Base-by-base conservation (phyloP, 2,113 vertebrate genomes). In the Mystacornis crossleyi region DNA sequence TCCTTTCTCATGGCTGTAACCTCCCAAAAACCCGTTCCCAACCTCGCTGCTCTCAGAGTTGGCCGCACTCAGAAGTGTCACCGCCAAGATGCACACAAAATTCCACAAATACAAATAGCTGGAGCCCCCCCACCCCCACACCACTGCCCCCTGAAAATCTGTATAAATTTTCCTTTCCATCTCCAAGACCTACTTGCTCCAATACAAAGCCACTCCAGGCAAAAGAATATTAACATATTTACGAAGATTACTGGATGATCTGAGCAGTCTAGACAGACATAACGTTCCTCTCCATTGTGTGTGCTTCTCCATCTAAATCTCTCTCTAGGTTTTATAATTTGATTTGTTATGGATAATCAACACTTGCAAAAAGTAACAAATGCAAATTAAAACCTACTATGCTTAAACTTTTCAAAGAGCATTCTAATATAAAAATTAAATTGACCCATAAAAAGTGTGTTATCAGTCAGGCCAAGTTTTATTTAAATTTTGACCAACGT, bases 191-290 rank as follows among this genome's bases (percentile, higher is more conserved):
- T 55, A 31, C 69, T 94, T 42, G 80, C 82, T 93, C 86, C 82
- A 42, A 67, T 26, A 53, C 75, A 57, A 86, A 93, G 80, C 86
- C 18, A 75, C 95, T 92, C 72, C 65, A 70, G 95, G 90, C 90
- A 15, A 89, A 90, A 72, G 82, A 67, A 92, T 81, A 90, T 95
- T 89, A 95, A 89, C 95, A 81, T 88, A 80, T 95, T 95, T 93
- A 85, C 93, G 2, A 93, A 94, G 93, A 95, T 93, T 71, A 89
- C 88, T 83, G 86, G 72, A 13, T 85, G 88, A 95, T 90, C 82
- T 71, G 82, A 86, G 82, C 69, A 75, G 88, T 81, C 88, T 64
- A 92, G 92, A 66, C 95, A 94, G 87, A 91, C 71, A 78, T 74
- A 93, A 83, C 33, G 31, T 60, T 82, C 54, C 66, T 86, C 64